phyloP scores from a whole-genome alignment of 2,113 vertebrate species.

The Thomomys bottae region DNA sequence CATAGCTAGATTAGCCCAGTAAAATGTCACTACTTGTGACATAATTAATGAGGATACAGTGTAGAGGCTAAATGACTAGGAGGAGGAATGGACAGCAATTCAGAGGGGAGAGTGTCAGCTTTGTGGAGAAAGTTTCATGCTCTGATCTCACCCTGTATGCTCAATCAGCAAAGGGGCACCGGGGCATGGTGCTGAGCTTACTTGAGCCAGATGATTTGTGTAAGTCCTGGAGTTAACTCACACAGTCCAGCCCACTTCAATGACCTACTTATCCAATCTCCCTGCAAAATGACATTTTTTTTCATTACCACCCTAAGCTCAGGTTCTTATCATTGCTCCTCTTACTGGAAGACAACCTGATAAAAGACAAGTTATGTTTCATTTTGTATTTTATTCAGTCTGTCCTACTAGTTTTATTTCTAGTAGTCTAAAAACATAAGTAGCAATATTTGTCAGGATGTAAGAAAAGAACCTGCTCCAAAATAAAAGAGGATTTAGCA shows the following conservation, averaged over 20 bases:
- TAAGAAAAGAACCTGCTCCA: background rate
- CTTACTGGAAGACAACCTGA: background rate
- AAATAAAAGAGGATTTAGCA: background rate
- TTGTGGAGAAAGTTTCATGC: background rate
- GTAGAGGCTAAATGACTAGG: background rate
- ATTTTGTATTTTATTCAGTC: background rate
- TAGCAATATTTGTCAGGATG: slow-evolving; percentile 18
- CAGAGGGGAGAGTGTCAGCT: background rate
- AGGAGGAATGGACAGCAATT: background rate
- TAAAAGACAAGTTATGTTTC: background rate
- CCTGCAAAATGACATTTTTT: background rate
- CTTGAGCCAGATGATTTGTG: background rate
- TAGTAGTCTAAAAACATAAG: background rate
- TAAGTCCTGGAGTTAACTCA: background rate
- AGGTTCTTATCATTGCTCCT: background rate
- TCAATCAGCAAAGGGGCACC: background rate
- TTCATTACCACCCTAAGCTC: background rate
- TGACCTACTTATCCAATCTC: background rate
- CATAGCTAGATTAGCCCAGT: background rate
- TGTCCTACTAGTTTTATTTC: slow-evolving; percentile 31
- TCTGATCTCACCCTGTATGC: background rate
- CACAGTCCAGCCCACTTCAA: background rate
- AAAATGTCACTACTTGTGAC: background rate
- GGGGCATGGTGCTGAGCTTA: rapidly evolving
- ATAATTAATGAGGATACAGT: background rate